These are phyloP conservation scores for Morpho achilles DNA, from an alignment of 2,888 invertebrate species.

Conservation along the genomic window DNA sequence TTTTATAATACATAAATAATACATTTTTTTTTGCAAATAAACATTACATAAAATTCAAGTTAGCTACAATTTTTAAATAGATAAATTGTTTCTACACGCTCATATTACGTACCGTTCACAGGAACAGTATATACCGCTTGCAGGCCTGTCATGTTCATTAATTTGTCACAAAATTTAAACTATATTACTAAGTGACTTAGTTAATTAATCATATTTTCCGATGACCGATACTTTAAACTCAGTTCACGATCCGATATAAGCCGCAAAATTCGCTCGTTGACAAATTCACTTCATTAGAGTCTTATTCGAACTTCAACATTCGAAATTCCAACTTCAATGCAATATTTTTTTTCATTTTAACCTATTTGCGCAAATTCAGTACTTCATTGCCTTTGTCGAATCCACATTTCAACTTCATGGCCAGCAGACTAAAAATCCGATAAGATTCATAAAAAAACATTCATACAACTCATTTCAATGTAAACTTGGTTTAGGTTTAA, in stretches of 20 bases:
- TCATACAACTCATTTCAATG: no score
- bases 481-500: no score
- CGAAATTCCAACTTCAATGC: no score
- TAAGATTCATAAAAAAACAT: no score
- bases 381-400: no score
- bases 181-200: slow-evolving; percentile 56
- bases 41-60: slow-evolving; percentile 76
- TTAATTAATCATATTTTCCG: slow-evolving; percentile 37
- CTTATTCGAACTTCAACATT: no score
- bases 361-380: no score
- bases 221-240: slow-evolving; percentile 19
- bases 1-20: slow-evolving; percentile 77
- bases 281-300: no score
- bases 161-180: slow-evolving; percentile 32
- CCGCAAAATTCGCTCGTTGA: no score
- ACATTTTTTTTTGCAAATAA: slow-evolving; percentile 68
- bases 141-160: slow-evolving; percentile 48
- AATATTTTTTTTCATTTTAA: no score
- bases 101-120: slow-evolving; percentile 18
- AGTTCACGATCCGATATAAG: not conserved
- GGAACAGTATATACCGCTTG: slow-evolving; percentile 19
- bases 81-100: slow-evolving; percentile 69
- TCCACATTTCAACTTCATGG: no score
- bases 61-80: slow-evolving; percentile 71
- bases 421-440: no score